Evolutionary conservation across 2,888 invertebrate species (phyloP), one percentile per base, ranked within the genome.

Genomic region (Mesorhabditis spiculigera): DNA sequence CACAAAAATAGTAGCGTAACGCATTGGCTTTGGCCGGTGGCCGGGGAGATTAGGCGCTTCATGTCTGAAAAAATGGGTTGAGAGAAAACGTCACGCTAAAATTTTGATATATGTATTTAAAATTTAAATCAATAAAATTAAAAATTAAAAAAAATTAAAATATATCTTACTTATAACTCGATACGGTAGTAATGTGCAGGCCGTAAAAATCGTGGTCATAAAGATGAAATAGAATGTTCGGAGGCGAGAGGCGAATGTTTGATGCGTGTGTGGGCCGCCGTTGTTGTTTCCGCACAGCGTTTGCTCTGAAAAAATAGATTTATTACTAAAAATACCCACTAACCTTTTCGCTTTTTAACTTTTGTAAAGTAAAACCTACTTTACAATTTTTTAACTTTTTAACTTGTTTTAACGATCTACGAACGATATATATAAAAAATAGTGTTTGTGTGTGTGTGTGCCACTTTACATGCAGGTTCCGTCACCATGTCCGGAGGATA

Each of bases 151-250:
- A n/a, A n/a, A n/a, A n/a, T n/a, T n/a, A n/a, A n/a, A n/a, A n/a
- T n/a, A n/a, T n/a, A n/a, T n/a, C n/a, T 50, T n/a, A 50, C 58
- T 50, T 13, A 50, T 50, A 13, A 84, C 69, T 13, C 85, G 75
- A 66, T 79, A 84, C 5, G 85, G 85, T 4, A 85, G 74, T 5
- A 85, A 74, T 13, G 85, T 85, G 42, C 79, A 75, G 5, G 83
- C 84, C 6, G 80, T 80, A 67, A 80, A 75, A 28, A 80, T 72
- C 0, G 84, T 85, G 28, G 82, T 82, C 83, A 85, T 85, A 74
- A 85, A 85, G 63, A 85, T 83, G 77, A 85, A 85, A 68, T 85
- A 85, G 73, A 85, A 85, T 16, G 85, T 83, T 62, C 84, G 72
- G 67, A 85, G 75, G 44, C 82, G 73, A 3, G 81, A 73, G 63